Base-by-base conservation (phyloP, 2,797 vertebrate genomes). In the Sphenodon punctatus region DNA sequence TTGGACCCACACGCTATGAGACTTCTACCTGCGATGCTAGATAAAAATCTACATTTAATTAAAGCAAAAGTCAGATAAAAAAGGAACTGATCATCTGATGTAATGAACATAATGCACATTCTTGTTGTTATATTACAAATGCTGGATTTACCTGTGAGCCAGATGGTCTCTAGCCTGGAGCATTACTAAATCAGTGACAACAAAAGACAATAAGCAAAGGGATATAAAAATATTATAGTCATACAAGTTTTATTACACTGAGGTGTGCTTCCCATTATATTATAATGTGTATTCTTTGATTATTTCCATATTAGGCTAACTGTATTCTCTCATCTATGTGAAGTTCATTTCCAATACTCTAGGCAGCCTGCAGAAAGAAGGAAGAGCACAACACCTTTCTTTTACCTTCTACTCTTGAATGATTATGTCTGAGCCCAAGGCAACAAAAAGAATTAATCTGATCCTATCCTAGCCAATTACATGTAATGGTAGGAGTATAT, bases 81-180 rank as follows among this genome's bases (percentile, higher is more conserved):
- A 45, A 7, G 41, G 12, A 30, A 64, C 15, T 27, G 6, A 27
- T 42, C 17, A 43, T 9, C 15, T 43, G 19, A 6, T 64, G 39
- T 20, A 30, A 20, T 42, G 19, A 27, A 9, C 64, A 30, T 43
- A 9, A 45, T 27, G 36, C 12, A 13, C 19, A 41, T 17, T 66
- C 22, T 66, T 70, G 39, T 55, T 63, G 0, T 10, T 71, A 39
- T 27, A 1, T 20, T 43, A 10, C 0, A 2, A 0, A 1, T 69
- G 78, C 75, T 60, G 46, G 39, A 8, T 64, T 10, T 20, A 30
- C 11, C 17, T 12, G 6, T 43, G 41, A 42, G 9, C 27, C 27
- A 30, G 19, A 25, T 42, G n/a, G n/a, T n/a, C 17, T 9, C 11
- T 22, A 17, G 6, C 17, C n/a, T 43, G 10, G 39, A 64, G 17